A percentile compares a stretch with the other conserved stretches of the same genome.
Evolutionary conservation across 2,888 invertebrate species (phyloP).

Genomic region (Phyllotreta cruciferae): DNA sequence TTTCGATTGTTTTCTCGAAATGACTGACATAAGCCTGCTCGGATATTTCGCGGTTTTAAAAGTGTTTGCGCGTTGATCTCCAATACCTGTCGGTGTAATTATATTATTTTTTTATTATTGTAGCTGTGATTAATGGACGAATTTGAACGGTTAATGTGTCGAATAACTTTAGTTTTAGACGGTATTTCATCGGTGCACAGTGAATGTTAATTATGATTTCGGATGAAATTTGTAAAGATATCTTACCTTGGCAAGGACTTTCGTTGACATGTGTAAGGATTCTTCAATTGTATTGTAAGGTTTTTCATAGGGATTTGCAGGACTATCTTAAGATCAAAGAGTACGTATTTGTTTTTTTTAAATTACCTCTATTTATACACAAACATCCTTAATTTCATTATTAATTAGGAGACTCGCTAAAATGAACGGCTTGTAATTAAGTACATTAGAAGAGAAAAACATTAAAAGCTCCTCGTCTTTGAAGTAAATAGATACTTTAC

Average conservation of each 20-base stretch:
- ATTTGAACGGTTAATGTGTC: constrained; percentile 3
- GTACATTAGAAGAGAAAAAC: no score
- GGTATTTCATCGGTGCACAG: constrained; percentile 18
- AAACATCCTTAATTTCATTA: no score
- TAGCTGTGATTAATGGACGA: constrained; percentile 26
- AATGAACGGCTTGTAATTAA: no score
- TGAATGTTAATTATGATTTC: constrained; percentile 46
- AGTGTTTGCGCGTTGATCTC: constrained; percentile 4
- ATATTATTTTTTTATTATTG: background rate
- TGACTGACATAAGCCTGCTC: constrained; percentile 20
- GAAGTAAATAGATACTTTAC: no score
- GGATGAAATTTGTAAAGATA: constrained; percentile 47
- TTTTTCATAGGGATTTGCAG: constrained; percentile 71
- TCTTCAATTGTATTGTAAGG: constrained; percentile 85
- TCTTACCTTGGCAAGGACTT: constrained; percentile 79
- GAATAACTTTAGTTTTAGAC: constrained; percentile 10
- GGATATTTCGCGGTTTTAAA: background rate
- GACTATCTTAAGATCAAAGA: constrained; percentile 35
- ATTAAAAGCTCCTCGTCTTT: no score
- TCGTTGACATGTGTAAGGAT: constrained; percentile 84
- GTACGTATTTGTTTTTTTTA: constrained; percentile 30
- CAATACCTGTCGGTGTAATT: background rate
- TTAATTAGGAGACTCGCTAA: no score
- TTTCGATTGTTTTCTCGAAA: constrained; percentile 26
- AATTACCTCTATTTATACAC: no score